Percentiles rank a stretch among this genome's conserved stretches.
Conservation (phyloP, 1,140 invertebrate species). For the Drosophila tsacasi region DNA sequence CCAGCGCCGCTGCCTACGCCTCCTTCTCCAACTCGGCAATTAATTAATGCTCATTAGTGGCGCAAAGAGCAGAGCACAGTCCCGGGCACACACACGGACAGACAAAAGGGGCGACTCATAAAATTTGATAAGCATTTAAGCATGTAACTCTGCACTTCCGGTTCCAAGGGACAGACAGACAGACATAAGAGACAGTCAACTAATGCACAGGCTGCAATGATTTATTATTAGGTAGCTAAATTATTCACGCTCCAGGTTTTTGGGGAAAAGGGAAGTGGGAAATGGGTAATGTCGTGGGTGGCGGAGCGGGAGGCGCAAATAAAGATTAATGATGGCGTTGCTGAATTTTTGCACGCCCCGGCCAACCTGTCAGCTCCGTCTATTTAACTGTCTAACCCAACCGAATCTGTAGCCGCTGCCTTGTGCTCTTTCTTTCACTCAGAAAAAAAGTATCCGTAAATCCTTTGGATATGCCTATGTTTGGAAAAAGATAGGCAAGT, state of each 20-base stretch:
- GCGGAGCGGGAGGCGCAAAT: constrained; percentile 50
- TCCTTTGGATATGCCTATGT: neutral
- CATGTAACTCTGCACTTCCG: constrained; percentile 81
- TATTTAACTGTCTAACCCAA: constrained; percentile 76
- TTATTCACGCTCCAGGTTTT: constrained; percentile 72
- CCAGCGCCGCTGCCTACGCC: constrained; percentile 10
- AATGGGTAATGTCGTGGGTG: neutral
- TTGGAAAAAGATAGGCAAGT: no score
- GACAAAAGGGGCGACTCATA: constrained; percentile 56
- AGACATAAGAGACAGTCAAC: constrained; percentile 46
- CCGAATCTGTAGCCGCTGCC: neutral
- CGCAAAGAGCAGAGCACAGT: constrained; percentile 27
- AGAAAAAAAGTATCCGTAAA: neutral
- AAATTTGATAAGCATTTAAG: constrained; percentile 84
- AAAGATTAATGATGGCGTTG: constrained; percentile 80
- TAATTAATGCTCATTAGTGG: constrained; percentile 82
- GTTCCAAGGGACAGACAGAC: constrained; percentile 36
- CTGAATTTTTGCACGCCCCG: constrained; percentile 77
- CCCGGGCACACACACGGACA: neutral
- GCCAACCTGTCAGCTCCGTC: constrained; percentile 70
- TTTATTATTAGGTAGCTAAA: constrained; percentile 83
- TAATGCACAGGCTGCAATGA: constrained; percentile 76
- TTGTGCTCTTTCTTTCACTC: neutral
- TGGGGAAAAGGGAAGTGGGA: constrained; percentile 6
- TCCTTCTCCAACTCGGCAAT: constrained; percentile 55